phyloP scores from a whole-genome alignment of 2,113 vertebrate species.

The Plestiodon gilberti region DNA sequence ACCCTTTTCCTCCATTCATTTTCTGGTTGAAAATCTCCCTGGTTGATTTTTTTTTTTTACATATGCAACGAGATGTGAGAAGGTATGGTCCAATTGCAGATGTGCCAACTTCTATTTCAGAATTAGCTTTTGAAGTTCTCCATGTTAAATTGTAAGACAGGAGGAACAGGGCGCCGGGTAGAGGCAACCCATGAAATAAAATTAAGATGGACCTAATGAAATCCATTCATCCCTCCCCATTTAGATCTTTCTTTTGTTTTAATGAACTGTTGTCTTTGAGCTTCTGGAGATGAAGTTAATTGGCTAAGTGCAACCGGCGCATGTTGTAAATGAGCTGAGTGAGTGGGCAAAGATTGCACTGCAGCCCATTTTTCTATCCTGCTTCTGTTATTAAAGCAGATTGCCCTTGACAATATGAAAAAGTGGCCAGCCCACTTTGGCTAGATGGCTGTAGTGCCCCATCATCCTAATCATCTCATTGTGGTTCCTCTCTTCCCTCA shows the following conservation, averaged over 20 bases:
- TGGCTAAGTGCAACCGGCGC: neutral
- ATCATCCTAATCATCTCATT: neutral
- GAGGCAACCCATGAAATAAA: neutral
- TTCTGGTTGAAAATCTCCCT: neutral
- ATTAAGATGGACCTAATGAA: neutral
- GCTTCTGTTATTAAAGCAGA: neutral
- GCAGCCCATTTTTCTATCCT: neutral
- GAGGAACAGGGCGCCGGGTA: neutral
- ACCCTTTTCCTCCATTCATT: neutral
- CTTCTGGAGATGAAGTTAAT: neutral
- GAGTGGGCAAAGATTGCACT: neutral
- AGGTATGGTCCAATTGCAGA: neutral
- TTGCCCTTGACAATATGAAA: neutral
- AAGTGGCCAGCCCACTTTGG: neutral
- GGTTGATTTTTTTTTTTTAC: neutral
- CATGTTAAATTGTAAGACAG: neutral
- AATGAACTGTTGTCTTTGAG: neutral
- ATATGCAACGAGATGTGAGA: neutral
- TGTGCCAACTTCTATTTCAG: neutral
- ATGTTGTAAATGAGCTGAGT: neutral
- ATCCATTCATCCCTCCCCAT: neutral
- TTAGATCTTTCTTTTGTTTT: neutral
- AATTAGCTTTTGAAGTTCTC: neutral
- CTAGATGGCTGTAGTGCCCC: neutral
- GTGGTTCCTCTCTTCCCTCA: neutral